Evolutionary conservation across 2,888 invertebrate genomes (phyloP), one percentile per base, ranked within the genome.

Genomic region (Myopa tessellatipennis): DNA sequence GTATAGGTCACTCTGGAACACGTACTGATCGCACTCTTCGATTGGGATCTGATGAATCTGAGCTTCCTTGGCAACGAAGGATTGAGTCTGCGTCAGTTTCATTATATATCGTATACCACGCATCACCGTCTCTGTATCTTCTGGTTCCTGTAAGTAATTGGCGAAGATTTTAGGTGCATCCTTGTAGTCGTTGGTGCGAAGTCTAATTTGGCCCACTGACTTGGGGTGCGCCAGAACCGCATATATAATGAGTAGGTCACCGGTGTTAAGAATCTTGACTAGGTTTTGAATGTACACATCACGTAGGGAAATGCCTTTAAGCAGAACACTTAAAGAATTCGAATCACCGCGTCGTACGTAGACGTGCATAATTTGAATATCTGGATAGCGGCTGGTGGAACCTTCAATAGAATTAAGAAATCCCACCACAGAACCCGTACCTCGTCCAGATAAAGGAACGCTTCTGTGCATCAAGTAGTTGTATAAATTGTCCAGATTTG

Each of bases 91-190:
- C 0, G 88, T 81, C 18, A 92, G 78, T 26, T 88, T 85, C 77
- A 82, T 82, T 65, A 85, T 76, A 6, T 90, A 81, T 8, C 86
- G 89, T 18, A 92, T 90, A 8, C 91, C 91, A 63, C 91, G 84
- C 70, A 91, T 87, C 2, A 92, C 86, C 0, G 90, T 90, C 36
- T 90, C 88, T 58, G 92, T 86, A 82, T 94, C 94, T 34, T 91
- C 90, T 2, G 90, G 89, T 45, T 92, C 90, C 0, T 90, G 88
- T 69, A 95, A 90, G 84, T 94, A 95, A 83, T 94, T 93, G n/a
- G 93, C 91, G 80, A 92, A 89, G 71, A 95, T 92, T 67, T 91
- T 82, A 0, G 95, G 95, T 38, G 92, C 90, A 5, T 92, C 91
- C 4, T 84, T 82, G 0, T 93, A 92, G 83, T 93, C 87, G 0